phyloP scores from a whole-genome alignment of 2,888 invertebrate species.

The Scaptomyza flava region DNA sequence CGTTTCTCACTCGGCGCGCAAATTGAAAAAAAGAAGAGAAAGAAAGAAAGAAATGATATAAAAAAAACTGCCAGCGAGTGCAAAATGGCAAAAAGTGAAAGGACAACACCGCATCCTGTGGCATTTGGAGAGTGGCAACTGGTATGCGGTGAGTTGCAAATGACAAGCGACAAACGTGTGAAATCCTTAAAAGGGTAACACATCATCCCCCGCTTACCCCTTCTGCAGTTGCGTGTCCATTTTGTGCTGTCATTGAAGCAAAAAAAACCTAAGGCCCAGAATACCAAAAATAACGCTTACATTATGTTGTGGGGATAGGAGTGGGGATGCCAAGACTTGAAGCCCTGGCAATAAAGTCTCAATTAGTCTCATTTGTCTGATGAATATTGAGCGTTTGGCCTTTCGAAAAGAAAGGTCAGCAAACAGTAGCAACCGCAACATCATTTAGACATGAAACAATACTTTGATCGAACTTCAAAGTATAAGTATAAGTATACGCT shows the following conservation, averaged over 20 bases:
- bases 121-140: conserved; percentile 8
- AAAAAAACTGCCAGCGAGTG: conserved; percentile 59
- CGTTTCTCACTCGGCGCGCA: conserved; percentile 58
- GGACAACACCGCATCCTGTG: conserved; percentile 38
- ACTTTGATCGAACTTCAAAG: conserved; percentile 42
- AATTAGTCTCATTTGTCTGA: conserved; percentile 48
- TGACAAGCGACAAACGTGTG: conserved; percentile 63
- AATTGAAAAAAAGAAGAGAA: conserved; percentile 57
- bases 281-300: conserved; percentile 28
- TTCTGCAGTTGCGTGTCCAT: conserved; percentile 45
- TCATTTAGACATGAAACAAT: conserved; percentile 52
- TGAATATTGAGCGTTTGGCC: conserved; percentile 47
- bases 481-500: neutral
- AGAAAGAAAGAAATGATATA: neutral
- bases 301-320: neutral
- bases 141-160: conserved; percentile 28
- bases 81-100: conserved; percentile 57
- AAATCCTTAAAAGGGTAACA: conserved; percentile 59
- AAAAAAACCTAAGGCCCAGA: conserved; percentile 42
- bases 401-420: conserved; percentile 22
- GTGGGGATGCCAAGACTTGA: conserved; percentile 29
- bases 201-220: conserved; percentile 9
- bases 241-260: conserved; percentile 53
- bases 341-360: conserved; percentile 33
- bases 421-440: conserved; percentile 39